Evolutionary conservation across 2,797 vertebrate species (phyloP).

Genomic region (Mormyrus proboscirostris): DNA sequence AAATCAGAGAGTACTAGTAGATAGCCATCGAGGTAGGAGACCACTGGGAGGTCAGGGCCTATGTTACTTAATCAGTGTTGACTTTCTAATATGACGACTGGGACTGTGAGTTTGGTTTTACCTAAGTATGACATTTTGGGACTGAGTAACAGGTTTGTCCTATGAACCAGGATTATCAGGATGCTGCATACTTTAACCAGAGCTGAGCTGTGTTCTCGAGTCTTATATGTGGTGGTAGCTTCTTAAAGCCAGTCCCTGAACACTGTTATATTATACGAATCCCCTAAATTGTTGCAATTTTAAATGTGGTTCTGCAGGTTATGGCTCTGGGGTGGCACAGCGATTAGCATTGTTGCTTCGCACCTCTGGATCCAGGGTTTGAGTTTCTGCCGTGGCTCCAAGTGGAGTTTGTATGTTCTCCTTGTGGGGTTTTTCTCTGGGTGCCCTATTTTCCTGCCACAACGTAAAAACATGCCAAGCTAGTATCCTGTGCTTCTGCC

Average conservation of each 20-base stretch:
- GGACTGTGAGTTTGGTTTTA: not conserved
- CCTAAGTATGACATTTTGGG: not conserved
- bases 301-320: not conserved
- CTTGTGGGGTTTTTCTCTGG: not conserved
- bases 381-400: not conserved
- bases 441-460: not conserved
- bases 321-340: not conserved
- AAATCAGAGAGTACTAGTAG: not conserved
- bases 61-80: not conserved
- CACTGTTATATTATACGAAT: not conserved
- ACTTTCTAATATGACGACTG: not conserved
- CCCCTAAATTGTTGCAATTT: not conserved
- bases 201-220: not conserved
- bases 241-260: not conserved
- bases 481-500: not conserved
- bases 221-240: not conserved
- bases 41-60: not conserved
- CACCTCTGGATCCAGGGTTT: not conserved
- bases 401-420: not conserved
- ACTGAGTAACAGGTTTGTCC: not conserved
- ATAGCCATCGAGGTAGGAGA: not conserved
- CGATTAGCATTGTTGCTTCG: not conserved
- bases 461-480: not conserved
- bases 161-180: not conserved
- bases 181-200: not conserved